Evolutionary conservation across 2,888 invertebrate genomes (phyloP), one percentile per base, ranked within the genome.

Genomic region (Ethmia dodecea): DNA sequence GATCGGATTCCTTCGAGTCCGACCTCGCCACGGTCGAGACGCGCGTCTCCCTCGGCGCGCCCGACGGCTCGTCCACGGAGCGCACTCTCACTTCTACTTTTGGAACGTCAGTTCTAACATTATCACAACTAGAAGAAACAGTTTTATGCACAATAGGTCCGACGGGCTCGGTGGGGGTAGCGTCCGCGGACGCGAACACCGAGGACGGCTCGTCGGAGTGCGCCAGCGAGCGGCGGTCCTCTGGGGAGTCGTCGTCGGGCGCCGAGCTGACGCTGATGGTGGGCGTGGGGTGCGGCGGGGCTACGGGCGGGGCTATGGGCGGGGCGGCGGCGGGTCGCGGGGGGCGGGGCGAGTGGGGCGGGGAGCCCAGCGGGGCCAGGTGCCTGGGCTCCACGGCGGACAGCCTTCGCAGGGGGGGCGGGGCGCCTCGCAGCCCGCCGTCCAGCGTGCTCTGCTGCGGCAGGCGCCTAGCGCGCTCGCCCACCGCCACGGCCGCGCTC

Each of bases 181-280:
- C 76, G 43, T 78, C 83, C 8, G 70, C 73, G 11, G 81, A 81
- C 14, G 83, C 79, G 58, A 84, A 84, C 38, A 84, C 84, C 13
- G 84, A 83, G 1, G 84, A 74, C 0, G 84, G 83, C 44, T 77
- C 83, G 38, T 83, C 83, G 14, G 80, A 75, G 42, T 66, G 74
- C 32, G 71, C 68, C n/a, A 69, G 51, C 6, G 81, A 74, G 38
- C 73, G 71, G 13, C 73, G 64, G 35, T 75, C 79, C 6, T 76
- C 81, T 1, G 77, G 73, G 12, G 71, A 65, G 44, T 61, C 63
- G n/a, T 40, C 40, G 31, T 40, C 40, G 52, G 54, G 2, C 49
- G 90, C 92, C 16, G 92, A 91, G 80, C 91, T 92, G 42, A 92
- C 92, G 80, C 92, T 92, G 58, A 92, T 93, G 39, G 90, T 87